Conservation (phyloP, 1,140 invertebrate species). For the Caenorhabditis brenneri region DNA sequence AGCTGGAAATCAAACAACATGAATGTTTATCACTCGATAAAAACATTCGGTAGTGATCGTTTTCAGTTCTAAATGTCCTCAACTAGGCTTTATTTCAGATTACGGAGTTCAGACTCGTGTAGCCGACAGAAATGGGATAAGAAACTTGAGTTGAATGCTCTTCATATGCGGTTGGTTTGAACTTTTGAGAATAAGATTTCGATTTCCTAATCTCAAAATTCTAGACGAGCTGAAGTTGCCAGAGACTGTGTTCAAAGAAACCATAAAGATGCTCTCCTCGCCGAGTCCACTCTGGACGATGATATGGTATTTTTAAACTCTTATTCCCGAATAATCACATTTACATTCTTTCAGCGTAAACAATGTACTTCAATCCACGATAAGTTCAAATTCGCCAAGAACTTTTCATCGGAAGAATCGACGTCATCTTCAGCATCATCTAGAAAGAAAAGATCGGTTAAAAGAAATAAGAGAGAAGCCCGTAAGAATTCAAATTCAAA, state of each 20-base stretch:
- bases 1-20: conserved; percentile 43
- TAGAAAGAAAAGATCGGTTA: background rate
- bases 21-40: conserved; percentile 47
- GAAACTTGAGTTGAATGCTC: conserved; percentile 48
- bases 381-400: conserved; percentile 30
- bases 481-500: background rate
- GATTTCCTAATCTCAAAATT: background rate
- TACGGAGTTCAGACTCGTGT: conserved; percentile 24
- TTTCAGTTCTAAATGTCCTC: background rate
- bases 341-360: background rate
- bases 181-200: no score
- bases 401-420: background rate
- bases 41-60: background rate
- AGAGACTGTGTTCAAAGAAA: conserved; percentile 47
- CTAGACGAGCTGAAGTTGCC: conserved; percentile 43
- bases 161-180: conserved; percentile 35
- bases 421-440: background rate
- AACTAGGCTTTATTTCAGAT: background rate
- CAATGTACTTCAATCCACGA: conserved; percentile 21
- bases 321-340: background rate
- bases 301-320: background rate
- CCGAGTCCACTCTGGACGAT: conserved; percentile 6
- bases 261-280: background rate
- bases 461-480: conserved; percentile 1
- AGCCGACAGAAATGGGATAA: conserved; percentile 41